Base-by-base conservation (phyloP, 2,797 vertebrate species). In the Cuniculus paca region DNA sequence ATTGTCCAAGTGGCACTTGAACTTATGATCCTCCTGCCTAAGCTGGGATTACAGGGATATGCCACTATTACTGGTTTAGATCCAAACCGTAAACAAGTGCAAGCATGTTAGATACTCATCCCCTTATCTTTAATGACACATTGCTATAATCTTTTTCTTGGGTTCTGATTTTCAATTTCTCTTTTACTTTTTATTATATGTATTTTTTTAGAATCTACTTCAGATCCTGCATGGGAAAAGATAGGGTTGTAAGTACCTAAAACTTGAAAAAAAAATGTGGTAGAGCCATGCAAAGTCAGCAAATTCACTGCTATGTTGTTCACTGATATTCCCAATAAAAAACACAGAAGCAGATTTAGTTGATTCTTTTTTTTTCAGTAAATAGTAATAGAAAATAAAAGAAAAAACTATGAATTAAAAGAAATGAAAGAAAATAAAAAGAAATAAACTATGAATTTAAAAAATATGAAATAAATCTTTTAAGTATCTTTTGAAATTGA, bases 171-270 rank as follows among this genome's bases (percentile, higher is more conserved):
- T 91, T 85, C 81, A 26, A 48, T 70, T 81, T 88, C 31, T 63
- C 11, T 77, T 94, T 90, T 77, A 61, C 24, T 79, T 93, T 54
- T 90, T 52, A 58, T 70, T 94, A 85, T 34, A 80, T 31, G 16
- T n/a, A 1, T 95, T 93, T 80, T 75, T 14, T 16, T 52, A 92
- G 58, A 74, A 48, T 48, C 34, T 74, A 7, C 17, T 92, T 83
- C n/a, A 87, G 45, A n/a, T 74, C 3, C 6, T 88, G 16, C 88
- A 10, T 36, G 39, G 5, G 6, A 61, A 92, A 94, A 65, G 1
- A 56, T 65, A 48, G 8, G 6, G 1, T 81, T 85, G 91, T 77
- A 81, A 50, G 65, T 79, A 90, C 65, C 54, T 54, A 92, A 61
- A 95, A 65, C 50, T 86, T 16, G 22, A 81, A 83, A 75, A 50